These are phyloP conservation scores for Sarcophaga bullata DNA, from an alignment of 1,140 invertebrate genomes.

Conservation along the genomic window DNA sequence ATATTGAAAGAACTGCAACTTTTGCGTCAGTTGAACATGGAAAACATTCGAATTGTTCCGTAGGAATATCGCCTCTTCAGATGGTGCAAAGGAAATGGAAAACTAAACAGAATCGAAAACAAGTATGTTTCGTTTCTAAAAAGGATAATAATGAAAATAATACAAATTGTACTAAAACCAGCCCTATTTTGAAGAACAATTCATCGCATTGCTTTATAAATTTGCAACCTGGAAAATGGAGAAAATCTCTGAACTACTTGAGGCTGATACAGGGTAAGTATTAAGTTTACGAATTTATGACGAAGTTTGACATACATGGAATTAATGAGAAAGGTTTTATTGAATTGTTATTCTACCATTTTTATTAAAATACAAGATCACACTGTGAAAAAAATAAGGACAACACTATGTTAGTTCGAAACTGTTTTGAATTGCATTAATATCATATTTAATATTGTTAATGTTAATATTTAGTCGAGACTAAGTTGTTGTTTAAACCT, in stretches of 20 bases:
- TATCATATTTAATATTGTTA: too few species aligned
- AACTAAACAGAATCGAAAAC: background rate
- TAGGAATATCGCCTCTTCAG: background rate
- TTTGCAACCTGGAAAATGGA: conserved; percentile 60
- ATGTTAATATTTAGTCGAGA: too few species aligned
- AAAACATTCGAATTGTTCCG: background rate
- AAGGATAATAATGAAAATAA: background rate
- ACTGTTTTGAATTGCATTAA: too few species aligned
- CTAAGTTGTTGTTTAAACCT: too few species aligned
- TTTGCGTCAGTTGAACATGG: background rate
- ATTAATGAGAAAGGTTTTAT: too few species aligned
- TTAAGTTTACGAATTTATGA: background rate
- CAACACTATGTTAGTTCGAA: too few species aligned
- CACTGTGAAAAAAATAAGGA: too few species aligned
- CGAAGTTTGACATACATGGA: too few species aligned
- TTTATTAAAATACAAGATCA: too few species aligned
- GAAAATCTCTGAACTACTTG: conserved; percentile 54
- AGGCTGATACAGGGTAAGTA: conserved; percentile 44
- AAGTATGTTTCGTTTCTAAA: conserved; percentile 19
- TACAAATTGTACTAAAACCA: background rate
- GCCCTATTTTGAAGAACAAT: background rate
- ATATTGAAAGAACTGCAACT: background rate
- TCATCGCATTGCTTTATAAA: background rate
- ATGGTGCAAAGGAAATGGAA: background rate
- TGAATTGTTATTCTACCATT: too few species aligned